Evolutionary conservation across 1,140 invertebrate genomes (phyloP).

Genomic region (Mycetomoellerius zeteki): DNA sequence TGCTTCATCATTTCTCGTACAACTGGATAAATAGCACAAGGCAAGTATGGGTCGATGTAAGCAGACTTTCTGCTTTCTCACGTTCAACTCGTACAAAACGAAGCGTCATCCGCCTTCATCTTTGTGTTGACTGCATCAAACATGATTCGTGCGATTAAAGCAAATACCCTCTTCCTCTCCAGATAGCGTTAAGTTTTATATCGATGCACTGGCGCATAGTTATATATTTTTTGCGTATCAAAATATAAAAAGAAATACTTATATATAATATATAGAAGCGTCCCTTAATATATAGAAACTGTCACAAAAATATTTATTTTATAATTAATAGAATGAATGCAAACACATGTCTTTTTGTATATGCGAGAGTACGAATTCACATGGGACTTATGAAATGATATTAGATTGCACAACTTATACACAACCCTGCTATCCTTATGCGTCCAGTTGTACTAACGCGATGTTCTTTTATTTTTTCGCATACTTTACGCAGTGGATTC

Average conservation of each 20-base stretch:
- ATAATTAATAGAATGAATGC: conserved; percentile 1
- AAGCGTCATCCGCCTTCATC: conserved; percentile 56
- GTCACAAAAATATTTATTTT: neutral
- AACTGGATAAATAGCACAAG: conserved; percentile 86
- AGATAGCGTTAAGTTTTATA: conserved; percentile 43
- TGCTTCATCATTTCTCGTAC: conserved; percentile 83
- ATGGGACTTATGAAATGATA: conserved; percentile 17
- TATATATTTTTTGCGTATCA: neutral
- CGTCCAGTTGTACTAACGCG: conserved; percentile 83
- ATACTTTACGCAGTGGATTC: conserved; percentile 51
- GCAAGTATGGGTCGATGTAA: conserved; percentile 83
- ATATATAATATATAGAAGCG: too few species aligned
- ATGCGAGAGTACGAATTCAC: conserved; percentile 3
- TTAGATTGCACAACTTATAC: conserved; percentile 63
- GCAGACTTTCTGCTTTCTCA: conserved; percentile 67
- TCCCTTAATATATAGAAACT: too few species aligned
- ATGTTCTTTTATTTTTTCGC: conserved; percentile 46
- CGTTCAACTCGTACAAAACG: conserved; percentile 34
- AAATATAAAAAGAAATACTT: conserved; percentile 24
- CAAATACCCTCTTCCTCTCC: conserved; percentile 70
- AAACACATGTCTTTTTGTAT: neutral
- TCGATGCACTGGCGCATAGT: conserved; percentile 52
- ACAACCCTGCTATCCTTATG: conserved; percentile 78
- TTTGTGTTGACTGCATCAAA: conserved; percentile 64
- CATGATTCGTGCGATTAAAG: conserved; percentile 58